Evolutionary conservation across 1,140 invertebrate genomes (phyloP).

Genomic region (Uloborus diversus): DNA sequence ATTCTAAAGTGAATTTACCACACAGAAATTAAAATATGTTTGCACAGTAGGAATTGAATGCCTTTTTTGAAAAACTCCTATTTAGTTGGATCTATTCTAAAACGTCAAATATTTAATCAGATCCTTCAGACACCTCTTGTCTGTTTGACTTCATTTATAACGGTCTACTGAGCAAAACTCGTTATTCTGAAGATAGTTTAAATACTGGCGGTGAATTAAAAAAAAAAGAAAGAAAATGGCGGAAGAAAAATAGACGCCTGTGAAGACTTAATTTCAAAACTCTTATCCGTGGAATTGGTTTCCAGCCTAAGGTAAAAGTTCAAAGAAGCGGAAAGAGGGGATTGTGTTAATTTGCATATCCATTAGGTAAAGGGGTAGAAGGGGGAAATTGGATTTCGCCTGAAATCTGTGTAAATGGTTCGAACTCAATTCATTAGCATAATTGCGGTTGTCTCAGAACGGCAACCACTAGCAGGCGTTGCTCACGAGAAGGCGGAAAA

Average conservation of each 20-base stretch:
- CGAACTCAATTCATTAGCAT: conserved; percentile 49
- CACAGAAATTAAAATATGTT: no score
- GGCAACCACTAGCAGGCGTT: no score
- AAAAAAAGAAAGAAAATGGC: background rate
- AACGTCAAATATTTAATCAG: no score
- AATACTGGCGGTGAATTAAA: conserved; percentile 4
- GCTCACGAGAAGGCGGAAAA: no score
- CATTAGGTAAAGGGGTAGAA: conserved; percentile 25
- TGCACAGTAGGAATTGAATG: no score
- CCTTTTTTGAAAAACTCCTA: no score
- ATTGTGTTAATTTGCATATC: conserved; percentile 48
- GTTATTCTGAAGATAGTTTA: conserved; percentile 8
- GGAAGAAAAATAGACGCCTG: background rate
- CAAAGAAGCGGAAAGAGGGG: background rate
- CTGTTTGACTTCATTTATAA: no score
- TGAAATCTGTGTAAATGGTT: conserved; percentile 41
- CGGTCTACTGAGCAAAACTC: no score
- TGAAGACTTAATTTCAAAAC: background rate
- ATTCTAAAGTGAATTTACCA: no score
- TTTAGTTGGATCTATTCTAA: no score
- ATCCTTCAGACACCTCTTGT: no score
- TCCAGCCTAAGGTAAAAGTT: conserved; percentile 9
- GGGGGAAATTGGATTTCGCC: conserved; percentile 26
- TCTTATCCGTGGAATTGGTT: background rate
- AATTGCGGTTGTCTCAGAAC: conserved; percentile 40